These are phyloP conservation scores for Orchesella flavescens DNA, from an alignment of 2,888 invertebrate genomes.

Conservation along the genomic window DNA sequence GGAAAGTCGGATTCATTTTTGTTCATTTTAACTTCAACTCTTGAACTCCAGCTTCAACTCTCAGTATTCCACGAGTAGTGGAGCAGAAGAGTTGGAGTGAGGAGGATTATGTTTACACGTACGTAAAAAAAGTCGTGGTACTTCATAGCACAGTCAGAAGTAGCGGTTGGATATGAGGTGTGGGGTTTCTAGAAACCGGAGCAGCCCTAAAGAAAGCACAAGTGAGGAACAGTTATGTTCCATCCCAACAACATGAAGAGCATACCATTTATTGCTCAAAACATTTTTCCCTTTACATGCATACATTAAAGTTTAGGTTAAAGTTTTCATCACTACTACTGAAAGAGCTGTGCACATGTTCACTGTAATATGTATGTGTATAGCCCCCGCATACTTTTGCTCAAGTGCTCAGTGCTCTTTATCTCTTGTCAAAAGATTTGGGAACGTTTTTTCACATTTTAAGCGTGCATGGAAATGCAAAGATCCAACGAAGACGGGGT, in stretches of 20 bases:
- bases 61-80: constrained; percentile 47
- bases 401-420: constrained; percentile 14
- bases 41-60: constrained; percentile 53
- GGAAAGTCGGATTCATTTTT: constrained; percentile 26
- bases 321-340: not conserved
- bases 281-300: not conserved
- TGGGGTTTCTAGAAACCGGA: constrained; percentile 44
- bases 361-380: not conserved
- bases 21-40: constrained; percentile 51
- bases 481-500: constrained; percentile 40
- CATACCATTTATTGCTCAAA: not conserved
- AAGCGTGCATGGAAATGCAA: constrained; percentile 37
- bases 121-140: constrained; percentile 1
- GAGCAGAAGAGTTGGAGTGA: not conserved
- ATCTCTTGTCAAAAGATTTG: constrained; percentile 56
- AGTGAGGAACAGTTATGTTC: not conserved
- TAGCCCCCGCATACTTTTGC: not conserved
- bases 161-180: constrained; percentile 3
- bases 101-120: constrained; percentile 33
- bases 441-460: constrained; percentile 52
- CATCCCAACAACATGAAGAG: not conserved
- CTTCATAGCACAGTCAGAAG: not conserved
- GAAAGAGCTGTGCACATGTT: not conserved
- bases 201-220: not conserved
- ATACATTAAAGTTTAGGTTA: not conserved